Conservation (phyloP, 1,140 invertebrate species). For the Lepidostoma basale region DNA sequence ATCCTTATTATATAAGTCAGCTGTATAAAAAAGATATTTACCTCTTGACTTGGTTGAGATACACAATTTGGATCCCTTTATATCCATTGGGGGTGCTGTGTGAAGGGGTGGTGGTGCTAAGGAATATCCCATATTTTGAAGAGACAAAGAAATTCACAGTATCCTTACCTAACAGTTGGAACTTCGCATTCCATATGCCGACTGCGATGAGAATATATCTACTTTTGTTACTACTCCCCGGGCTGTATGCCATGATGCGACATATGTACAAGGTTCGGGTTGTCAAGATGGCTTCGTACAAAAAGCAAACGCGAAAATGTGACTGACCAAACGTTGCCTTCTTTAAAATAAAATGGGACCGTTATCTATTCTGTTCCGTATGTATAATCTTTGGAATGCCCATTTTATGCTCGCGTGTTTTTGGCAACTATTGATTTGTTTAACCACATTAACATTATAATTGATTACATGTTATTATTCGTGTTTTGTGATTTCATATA, state of each 20-base stretch:
- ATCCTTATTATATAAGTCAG: conserved; percentile 89
- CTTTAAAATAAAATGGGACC: not conserved
- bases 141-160: conserved; percentile 80
- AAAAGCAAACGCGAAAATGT: conserved; percentile 1
- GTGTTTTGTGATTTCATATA: no score
- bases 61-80: conserved; percentile 90
- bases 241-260: conserved; percentile 75
- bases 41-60: conserved; percentile 89
- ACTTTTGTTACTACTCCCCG: conserved; percentile 75
- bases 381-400: conserved; percentile 1
- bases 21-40: conserved; percentile 76
- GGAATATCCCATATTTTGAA: conserved; percentile 88
- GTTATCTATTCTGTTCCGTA: not conserved
- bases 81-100: conserved; percentile 89
- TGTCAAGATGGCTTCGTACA: conserved; percentile 62
- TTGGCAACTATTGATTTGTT: not conserved
- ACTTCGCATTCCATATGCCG: conserved; percentile 87
- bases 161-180: conserved; percentile 81
- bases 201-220: conserved; percentile 80
- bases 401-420: not conserved
- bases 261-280: conserved; percentile 76
- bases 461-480: no score
- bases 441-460: no score
- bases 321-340: conserved; percentile 8
- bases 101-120: conserved; percentile 81